Evolutionary conservation across 2,888 invertebrate species (phyloP).

Genomic region (Eilema sororculum): DNA sequence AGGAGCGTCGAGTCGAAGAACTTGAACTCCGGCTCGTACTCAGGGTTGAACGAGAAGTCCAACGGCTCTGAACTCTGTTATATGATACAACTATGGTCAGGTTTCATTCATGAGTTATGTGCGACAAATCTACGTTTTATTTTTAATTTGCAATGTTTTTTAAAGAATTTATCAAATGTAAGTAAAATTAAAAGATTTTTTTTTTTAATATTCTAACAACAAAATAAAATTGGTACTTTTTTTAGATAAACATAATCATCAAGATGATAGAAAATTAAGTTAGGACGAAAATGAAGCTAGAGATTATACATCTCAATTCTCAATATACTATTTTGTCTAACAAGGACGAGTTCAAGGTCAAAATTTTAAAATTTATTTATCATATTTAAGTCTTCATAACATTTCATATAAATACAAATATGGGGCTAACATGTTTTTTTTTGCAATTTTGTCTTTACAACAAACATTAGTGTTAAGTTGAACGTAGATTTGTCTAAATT

Average conservation of each 20-base stretch:
- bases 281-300: background rate
- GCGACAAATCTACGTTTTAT: constrained; percentile 47
- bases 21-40: constrained; percentile 96
- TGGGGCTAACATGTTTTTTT: background rate
- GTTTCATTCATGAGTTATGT: background rate
- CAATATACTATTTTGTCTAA: background rate
- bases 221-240: too few species aligned
- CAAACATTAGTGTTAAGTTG: background rate
- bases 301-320: background rate
- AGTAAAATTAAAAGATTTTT: background rate
- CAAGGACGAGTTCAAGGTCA: background rate
- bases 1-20: constrained; percentile 96
- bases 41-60: constrained; percentile 98
- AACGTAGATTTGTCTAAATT: constrained; percentile 55
- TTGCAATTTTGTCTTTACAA: background rate
- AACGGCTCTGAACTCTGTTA: constrained; percentile 91
- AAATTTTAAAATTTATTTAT: too few species aligned
- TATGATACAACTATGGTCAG: constrained; percentile 24
- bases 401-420: background rate
- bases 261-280: background rate
- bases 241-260: background rate
- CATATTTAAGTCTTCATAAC: background rate
- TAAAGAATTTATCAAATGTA: background rate
- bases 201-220: background rate
- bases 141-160: constrained; percentile 2